A percentile compares a stretch with the other conserved stretches of the same genome.
phyloP scores from a whole-genome alignment of 2,888 invertebrate species.

The Pomacea canaliculata region DNA sequence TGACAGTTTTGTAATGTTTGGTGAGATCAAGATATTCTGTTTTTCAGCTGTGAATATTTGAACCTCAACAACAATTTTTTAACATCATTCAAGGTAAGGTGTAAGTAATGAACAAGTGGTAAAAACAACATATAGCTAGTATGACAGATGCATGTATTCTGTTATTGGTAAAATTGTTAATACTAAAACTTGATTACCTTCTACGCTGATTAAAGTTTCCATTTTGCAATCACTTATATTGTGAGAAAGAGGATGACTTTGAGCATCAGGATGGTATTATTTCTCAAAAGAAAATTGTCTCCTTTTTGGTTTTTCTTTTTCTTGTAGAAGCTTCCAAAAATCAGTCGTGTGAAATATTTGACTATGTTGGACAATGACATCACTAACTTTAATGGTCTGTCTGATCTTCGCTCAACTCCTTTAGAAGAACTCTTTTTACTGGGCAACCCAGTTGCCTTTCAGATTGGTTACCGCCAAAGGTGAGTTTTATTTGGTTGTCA shows the following conservation, averaged over 20 bases:
- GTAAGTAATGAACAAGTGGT: not conserved
- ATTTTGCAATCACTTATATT: too few species aligned
- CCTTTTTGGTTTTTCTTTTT: too few species aligned
- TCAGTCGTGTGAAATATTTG: constrained; percentile 45
- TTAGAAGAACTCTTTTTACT: constrained; percentile 51
- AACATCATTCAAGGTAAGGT: constrained; percentile 51
- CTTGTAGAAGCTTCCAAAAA: constrained; percentile 54
- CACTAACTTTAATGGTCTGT: constrained; percentile 43
- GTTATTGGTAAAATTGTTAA: too few species aligned
- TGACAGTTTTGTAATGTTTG: too few species aligned
- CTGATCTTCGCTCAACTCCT: constrained; percentile 39
- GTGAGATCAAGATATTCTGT: not conserved
- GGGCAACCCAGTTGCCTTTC: constrained; percentile 60
- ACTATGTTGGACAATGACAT: constrained; percentile 52
- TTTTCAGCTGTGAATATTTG: constrained; percentile 58
- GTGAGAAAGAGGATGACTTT: too few species aligned
- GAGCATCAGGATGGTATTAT: too few species aligned
- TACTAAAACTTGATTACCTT: too few species aligned
- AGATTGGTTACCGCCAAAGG: constrained; percentile 59
- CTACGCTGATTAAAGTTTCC: too few species aligned
- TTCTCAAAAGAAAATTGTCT: too few species aligned
- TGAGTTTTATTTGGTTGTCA: constrained; percentile 30
- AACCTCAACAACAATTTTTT: constrained; percentile 58
- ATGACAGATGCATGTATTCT: too few species aligned
- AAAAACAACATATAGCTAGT: too few species aligned